Conservation (phyloP, 2,113 vertebrate genomes). For the Mungos mungo region DNA sequence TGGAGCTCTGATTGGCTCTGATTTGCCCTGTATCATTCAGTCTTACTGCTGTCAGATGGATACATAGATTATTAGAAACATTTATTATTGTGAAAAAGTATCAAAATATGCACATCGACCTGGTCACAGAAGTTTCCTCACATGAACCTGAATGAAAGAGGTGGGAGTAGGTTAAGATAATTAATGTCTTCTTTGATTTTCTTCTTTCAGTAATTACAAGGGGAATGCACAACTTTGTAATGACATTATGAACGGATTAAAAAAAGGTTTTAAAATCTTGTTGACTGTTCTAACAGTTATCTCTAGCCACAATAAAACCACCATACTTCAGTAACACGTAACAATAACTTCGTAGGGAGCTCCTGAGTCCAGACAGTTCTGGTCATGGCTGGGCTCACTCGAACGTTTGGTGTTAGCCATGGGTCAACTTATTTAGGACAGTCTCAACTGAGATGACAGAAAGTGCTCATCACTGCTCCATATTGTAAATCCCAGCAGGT, state of each 20-base stretch:
- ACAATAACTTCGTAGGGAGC: neutral
- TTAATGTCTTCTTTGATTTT: neutral
- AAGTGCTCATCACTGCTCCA: neutral
- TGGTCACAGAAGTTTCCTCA: neutral
- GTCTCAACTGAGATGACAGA: neutral
- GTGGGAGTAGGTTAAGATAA: neutral
- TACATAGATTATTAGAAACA: neutral
- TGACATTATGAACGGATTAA: neutral
- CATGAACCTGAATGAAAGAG: neutral
- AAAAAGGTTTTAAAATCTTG: neutral
- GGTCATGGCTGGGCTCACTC: neutral
- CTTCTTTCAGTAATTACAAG: neutral
- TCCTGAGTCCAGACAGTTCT: neutral
- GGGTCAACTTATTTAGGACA: neutral
- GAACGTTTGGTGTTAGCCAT: neutral
- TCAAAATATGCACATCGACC: neutral
- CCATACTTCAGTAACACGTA: neutral
- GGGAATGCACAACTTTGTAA: neutral
- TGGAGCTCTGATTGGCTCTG: neutral
- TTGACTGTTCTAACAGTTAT: neutral
- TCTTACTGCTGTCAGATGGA: neutral
- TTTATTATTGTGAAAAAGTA: neutral
- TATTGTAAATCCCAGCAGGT: neutral
- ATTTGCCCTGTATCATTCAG: neutral
- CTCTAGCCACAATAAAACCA: neutral